phyloP scores from a whole-genome alignment of 2,888 invertebrate genomes.

The Incurvaria masculella region DNA sequence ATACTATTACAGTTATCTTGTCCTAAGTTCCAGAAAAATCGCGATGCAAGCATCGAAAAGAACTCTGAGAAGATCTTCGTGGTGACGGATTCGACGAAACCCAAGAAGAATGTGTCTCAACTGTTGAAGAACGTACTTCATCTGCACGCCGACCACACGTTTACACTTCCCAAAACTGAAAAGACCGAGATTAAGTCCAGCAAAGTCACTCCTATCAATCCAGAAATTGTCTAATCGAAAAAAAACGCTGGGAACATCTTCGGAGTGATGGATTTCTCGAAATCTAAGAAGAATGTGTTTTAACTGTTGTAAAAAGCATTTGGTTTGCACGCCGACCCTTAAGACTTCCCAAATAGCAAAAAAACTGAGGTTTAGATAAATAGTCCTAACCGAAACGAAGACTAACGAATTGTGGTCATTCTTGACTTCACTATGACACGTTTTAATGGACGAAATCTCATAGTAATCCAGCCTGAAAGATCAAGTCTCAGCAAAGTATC shows the following conservation, averaged over 20 bases:
- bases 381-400: no score
- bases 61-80: conserved; percentile 42
- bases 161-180: conserved; percentile 33
- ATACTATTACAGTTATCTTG: conserved; percentile 1
- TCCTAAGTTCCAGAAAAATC: conserved; percentile 29
- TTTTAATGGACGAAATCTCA: no score
- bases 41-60: conserved; percentile 24
- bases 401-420: no score
- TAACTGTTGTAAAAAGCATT: conserved; percentile 35
- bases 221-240: conserved; percentile 25
- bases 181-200: conserved; percentile 41
- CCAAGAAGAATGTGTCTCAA: conserved; percentile 31
- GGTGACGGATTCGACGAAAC: conserved; percentile 33
- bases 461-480: no score
- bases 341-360: conserved; percentile 30
- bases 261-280: conserved; percentile 35
- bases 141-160: conserved; percentile 38
- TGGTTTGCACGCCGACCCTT: conserved; percentile 38
- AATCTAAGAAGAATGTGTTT: conserved; percentile 31
- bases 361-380: no score
- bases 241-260: conserved; percentile 42
- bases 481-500: no score
- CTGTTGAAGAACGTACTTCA: conserved; percentile 38
- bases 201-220: conserved; percentile 38
- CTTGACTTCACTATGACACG: no score